phyloP scores from a whole-genome alignment of 2,113 vertebrate genomes.

The Larimichthys crocea region DNA sequence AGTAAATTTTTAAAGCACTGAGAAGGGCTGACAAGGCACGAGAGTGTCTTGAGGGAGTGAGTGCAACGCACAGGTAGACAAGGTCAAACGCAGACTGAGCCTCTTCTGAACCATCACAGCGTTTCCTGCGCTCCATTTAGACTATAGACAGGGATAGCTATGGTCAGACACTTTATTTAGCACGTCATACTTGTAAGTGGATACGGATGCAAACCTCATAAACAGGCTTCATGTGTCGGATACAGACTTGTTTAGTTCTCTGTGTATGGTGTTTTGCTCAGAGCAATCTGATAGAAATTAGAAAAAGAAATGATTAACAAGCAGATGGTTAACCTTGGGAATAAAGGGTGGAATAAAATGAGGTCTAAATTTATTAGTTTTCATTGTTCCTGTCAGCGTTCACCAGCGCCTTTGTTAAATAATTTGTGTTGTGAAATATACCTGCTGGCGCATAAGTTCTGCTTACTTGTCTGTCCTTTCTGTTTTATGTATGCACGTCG shows the following conservation, averaged over 20 bases:
- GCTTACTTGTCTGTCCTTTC: background rate
- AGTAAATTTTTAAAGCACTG: slow-evolving; percentile 74
- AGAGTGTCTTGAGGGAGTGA: slow-evolving; percentile 63
- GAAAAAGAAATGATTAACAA: background rate
- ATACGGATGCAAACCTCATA: background rate
- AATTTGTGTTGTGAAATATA: slow-evolving; percentile 23
- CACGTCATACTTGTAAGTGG: background rate
- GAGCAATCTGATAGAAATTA: background rate
- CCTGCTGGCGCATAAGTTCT: background rate
- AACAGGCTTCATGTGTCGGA: background rate
- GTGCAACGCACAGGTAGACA: slow-evolving; percentile 52
- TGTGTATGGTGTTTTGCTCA: background rate
- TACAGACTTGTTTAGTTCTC: background rate
- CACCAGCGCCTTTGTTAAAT: slow-evolving; percentile 24
- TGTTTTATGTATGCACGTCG: slow-evolving; percentile 25
- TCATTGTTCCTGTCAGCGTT: background rate
- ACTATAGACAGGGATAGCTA: background rate
- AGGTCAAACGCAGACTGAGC: slow-evolving; percentile 53
- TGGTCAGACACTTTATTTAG: background rate
- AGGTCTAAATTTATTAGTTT: slow-evolving; percentile 23
- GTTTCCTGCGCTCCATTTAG: background rate
- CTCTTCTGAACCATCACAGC: slow-evolving; percentile 16
- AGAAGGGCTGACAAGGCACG: slow-evolving; percentile 73
- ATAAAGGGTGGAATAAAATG: slow-evolving; percentile 13
- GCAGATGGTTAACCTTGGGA: slow-evolving; percentile 14